Conservation (phyloP, 2,113 vertebrate genomes). For the Panthera tigris region DNA sequence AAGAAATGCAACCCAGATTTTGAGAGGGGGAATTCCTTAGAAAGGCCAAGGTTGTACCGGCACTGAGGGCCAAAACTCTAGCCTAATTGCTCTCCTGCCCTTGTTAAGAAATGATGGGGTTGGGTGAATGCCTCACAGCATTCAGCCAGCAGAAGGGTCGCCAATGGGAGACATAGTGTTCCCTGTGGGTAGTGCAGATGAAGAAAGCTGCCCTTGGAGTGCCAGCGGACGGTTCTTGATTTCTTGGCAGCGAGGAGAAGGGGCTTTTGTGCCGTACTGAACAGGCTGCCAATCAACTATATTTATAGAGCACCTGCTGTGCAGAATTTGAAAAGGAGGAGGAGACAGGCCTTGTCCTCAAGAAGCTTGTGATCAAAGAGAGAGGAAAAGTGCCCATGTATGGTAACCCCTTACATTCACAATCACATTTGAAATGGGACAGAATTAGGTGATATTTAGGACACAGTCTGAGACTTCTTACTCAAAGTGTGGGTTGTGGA, state of each 20-base stretch:
- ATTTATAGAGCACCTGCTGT: conserved; percentile 75
- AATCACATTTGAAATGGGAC: background rate
- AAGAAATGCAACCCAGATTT: background rate
- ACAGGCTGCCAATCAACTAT: conserved; percentile 57
- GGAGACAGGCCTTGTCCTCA: conserved; percentile 63
- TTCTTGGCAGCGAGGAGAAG: conserved; percentile 67
- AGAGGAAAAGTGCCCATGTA: background rate
- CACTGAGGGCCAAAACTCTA: background rate
- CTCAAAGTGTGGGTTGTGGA: background rate
- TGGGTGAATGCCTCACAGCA: background rate
- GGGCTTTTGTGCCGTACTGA: conserved; percentile 37
- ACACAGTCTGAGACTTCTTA: background rate
- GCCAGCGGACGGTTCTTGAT: conserved; percentile 35
- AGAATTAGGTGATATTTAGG: background rate
- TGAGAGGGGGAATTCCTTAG: conserved; percentile 40
- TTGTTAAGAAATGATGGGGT: conserved; percentile 54
- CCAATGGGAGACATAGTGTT: conserved; percentile 58
- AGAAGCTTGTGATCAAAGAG: conserved; percentile 67
- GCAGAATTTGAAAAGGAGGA: conserved; percentile 51
- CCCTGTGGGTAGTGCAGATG: conserved; percentile 41
- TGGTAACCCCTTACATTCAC: background rate
- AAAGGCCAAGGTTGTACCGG: background rate
- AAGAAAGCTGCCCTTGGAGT: conserved; percentile 36
- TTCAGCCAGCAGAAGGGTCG: background rate
- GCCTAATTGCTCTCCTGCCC: background rate